phyloP scores from a whole-genome alignment of 1,140 invertebrate species.

The Archegozetes longisetosus region DNA sequence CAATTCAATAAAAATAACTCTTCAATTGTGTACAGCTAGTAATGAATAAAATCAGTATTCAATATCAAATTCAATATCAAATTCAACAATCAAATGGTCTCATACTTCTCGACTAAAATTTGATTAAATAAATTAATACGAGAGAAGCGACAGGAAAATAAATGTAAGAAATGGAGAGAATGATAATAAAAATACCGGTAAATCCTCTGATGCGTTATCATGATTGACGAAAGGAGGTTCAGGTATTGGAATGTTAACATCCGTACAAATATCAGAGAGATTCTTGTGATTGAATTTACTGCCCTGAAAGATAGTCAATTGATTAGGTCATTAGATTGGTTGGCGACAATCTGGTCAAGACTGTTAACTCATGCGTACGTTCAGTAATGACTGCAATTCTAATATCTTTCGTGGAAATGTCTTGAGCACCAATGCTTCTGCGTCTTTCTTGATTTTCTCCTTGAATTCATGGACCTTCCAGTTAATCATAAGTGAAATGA shows the following conservation, averaged over 20 bases:
- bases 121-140: too few species aligned
- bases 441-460: constrained; percentile 58
- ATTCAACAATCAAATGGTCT: too few species aligned
- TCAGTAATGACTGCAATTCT: constrained; percentile 61
- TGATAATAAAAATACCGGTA: not conserved
- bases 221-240: constrained; percentile 37
- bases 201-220: not conserved
- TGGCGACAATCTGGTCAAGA: too few species aligned
- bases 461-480: constrained; percentile 61
- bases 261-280: constrained; percentile 54
- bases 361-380: too few species aligned
- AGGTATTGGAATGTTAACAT: constrained; percentile 71
- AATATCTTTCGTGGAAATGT: constrained; percentile 80
- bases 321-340: not conserved
- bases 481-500: not conserved
- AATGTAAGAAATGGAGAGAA: too few species aligned
- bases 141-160: too few species aligned
- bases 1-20: too few species aligned
- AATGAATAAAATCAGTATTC: too few species aligned
- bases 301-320: constrained; percentile 26
- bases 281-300: constrained; percentile 55
- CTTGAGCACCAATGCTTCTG: constrained; percentile 64
- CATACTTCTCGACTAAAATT: too few species aligned
- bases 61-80: too few species aligned
- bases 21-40: too few species aligned